phyloP scores from a whole-genome alignment of 2,113 vertebrate species.

The Australoheros scitulus region DNA sequence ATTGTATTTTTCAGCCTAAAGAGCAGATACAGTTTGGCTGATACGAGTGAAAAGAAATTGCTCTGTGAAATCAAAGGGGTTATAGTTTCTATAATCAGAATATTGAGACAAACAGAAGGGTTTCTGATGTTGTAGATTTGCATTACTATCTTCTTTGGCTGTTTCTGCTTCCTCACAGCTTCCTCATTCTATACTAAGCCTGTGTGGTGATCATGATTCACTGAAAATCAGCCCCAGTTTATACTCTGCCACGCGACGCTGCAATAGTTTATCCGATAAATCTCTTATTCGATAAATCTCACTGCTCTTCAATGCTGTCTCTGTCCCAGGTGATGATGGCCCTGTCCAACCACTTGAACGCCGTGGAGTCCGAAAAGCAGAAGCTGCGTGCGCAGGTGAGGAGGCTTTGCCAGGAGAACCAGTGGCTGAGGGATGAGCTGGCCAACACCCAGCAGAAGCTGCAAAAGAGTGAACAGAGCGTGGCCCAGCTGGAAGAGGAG shows the following conservation, averaged over 20 bases:
- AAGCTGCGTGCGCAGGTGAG: slow-evolving; percentile 96
- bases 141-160: background rate
- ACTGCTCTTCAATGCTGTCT: background rate
- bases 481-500: slow-evolving; percentile 98
- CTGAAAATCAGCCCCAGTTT: slow-evolving; percentile 8
- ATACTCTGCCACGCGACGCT: background rate
- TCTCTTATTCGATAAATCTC: background rate
- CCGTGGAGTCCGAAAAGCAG: slow-evolving; percentile 98
- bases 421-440: slow-evolving; percentile 96
- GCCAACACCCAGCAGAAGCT: slow-evolving; percentile 98
- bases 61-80: background rate
- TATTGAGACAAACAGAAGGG: background rate
- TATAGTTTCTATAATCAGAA: background rate
- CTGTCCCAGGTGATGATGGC: slow-evolving; percentile 95
- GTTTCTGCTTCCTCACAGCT: slow-evolving; percentile 44
- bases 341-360: slow-evolving; percentile 93
- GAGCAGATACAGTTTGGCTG: background rate
- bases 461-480: slow-evolving; percentile 94
- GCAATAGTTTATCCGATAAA: background rate
- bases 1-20: background rate
- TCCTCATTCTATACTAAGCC: slow-evolving; percentile 62
- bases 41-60: background rate
- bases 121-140: background rate
- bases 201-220: slow-evolving; percentile 61
- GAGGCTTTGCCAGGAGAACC: slow-evolving; percentile 96